A percentile compares a stretch with the other conserved stretches of the same genome.
These are phyloP conservation scores for Urosaurus nigricauda DNA, from an alignment of 2,797 vertebrate genomes.

Conservation along the genomic window DNA sequence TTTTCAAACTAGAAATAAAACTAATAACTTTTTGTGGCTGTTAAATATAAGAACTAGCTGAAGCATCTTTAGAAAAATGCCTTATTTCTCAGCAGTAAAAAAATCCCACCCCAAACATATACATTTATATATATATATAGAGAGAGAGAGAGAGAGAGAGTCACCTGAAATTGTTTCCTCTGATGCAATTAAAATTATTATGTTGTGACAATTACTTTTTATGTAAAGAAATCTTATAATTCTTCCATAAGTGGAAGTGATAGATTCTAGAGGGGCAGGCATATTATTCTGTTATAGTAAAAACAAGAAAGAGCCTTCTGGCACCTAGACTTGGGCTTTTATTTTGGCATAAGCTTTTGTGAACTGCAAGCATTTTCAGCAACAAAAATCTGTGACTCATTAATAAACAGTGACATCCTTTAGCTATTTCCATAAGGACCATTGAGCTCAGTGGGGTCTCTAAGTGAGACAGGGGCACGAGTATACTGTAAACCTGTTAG, in stretches of 20 bases:
- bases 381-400: neutral
- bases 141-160: too few relatives aligned
- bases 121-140: constrained; percentile 49
- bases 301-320: neutral
- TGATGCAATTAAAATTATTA: neutral
- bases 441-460: neutral
- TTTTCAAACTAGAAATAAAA: constrained; percentile 49
- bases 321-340: neutral
- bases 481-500: neutral
- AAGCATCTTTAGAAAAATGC: constrained; percentile 72
- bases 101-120: constrained; percentile 13
- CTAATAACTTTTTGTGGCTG: constrained; percentile 24
- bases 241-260: neutral
- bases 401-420: neutral
- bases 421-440: neutral
- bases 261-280: neutral
- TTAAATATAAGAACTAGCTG: constrained; percentile 29
- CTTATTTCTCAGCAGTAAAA: constrained; percentile 51
- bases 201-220: neutral
- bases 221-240: constrained; percentile 4
- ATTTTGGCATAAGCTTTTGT: neutral
- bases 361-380: neutral
- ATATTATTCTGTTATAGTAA: neutral
- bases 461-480: neutral
- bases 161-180: constrained; percentile 32